Percentiles rank a stretch among this genome's conserved stretches.
These are phyloP conservation scores for Protosalanx chinensis DNA, from an alignment of 2,797 vertebrate species.

Conservation along the genomic window DNA sequence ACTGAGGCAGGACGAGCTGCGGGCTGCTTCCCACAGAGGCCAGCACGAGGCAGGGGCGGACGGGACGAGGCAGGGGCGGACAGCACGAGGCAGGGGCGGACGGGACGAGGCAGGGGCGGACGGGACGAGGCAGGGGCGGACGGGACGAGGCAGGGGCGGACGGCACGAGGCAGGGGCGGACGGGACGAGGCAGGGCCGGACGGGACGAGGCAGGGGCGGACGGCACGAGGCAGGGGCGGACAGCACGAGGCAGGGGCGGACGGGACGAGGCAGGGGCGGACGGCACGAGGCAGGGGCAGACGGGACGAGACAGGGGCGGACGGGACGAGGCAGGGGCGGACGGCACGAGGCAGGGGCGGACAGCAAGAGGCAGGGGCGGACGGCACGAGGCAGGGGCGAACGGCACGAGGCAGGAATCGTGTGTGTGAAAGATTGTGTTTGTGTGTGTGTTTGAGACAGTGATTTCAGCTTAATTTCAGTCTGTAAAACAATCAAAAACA, in stretches of 20 bases:
- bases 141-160: slow-evolving; percentile 28
- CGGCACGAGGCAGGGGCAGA: slow-evolving; percentile 31
- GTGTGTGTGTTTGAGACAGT: slow-evolving; percentile 36
- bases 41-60: slow-evolving; percentile 30
- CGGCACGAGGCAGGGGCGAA: slow-evolving; percentile 9
- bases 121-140: slow-evolving; percentile 28
- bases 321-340: slow-evolving; percentile 1
- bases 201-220: slow-evolving; percentile 32
- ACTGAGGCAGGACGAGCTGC: slow-evolving; percentile 32
- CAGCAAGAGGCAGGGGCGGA: slow-evolving; percentile 14
- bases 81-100: slow-evolving; percentile 13
- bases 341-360: slow-evolving; percentile 27
- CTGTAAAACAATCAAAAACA: not conserved
- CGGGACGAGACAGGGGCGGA: slow-evolving; percentile 32
- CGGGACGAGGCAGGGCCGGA: slow-evolving; percentile 26
- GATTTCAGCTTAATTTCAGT: not conserved
- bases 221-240: slow-evolving; percentile 10
- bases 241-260: slow-evolving; percentile 32
- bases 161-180: slow-evolving; percentile 14
- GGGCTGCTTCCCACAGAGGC: slow-evolving; percentile 14
- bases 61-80: slow-evolving; percentile 28
- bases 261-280: slow-evolving; percentile 10
- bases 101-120: slow-evolving; percentile 26
- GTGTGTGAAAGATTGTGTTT: not conserved
- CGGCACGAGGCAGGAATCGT: slow-evolving; percentile 33